These are phyloP conservation scores for Quadriops clusia DNA, from an alignment of 2,888 invertebrate species.

Conservation along the genomic window DNA sequence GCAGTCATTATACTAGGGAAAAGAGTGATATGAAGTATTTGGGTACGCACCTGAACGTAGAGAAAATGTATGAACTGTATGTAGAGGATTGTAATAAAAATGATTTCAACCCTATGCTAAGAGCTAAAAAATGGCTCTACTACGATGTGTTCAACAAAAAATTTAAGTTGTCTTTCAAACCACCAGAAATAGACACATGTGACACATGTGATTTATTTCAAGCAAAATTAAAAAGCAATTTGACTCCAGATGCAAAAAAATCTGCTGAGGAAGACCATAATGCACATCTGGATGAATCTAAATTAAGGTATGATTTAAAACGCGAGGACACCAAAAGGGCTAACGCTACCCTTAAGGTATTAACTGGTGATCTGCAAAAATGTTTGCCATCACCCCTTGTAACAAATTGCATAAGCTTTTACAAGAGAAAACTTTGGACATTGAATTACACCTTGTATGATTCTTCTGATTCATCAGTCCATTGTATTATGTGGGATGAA, in stretches of 20 bases:
- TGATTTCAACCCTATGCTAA: too few relatives aligned
- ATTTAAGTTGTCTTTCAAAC: too few relatives aligned
- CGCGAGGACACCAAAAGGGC: slow-evolving; percentile 11
- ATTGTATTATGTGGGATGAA: slow-evolving; percentile 18
- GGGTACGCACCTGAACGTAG: too few relatives aligned
- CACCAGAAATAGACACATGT: slow-evolving; percentile 1
- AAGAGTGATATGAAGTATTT: too few relatives aligned
- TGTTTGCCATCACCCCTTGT: slow-evolving; percentile 15
- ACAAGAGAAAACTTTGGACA: slow-evolving; percentile 15
- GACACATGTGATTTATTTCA: slow-evolving; percentile 5
- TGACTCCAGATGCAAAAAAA: slow-evolving; percentile 8
- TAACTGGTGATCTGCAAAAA: slow-evolving; percentile 17
- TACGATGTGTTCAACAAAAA: too few relatives aligned
- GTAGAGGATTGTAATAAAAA: too few relatives aligned
- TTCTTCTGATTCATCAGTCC: slow-evolving; percentile 7
- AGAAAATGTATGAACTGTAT: too few relatives aligned
- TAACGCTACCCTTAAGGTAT: slow-evolving; percentile 9
- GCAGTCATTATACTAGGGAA: too few relatives aligned
- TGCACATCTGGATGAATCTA: slow-evolving; percentile 12
- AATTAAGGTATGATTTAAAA: slow-evolving; percentile 11
- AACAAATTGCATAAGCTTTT: slow-evolving; percentile 15
- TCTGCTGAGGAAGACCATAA: slow-evolving; percentile 7
- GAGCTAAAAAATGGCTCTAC: too few relatives aligned
- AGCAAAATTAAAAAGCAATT: slow-evolving; percentile 6
- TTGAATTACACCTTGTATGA: slow-evolving; percentile 13